Evolutionary conservation across 1,140 invertebrate species (phyloP).

Genomic region (Ooceraea biroi): DNA sequence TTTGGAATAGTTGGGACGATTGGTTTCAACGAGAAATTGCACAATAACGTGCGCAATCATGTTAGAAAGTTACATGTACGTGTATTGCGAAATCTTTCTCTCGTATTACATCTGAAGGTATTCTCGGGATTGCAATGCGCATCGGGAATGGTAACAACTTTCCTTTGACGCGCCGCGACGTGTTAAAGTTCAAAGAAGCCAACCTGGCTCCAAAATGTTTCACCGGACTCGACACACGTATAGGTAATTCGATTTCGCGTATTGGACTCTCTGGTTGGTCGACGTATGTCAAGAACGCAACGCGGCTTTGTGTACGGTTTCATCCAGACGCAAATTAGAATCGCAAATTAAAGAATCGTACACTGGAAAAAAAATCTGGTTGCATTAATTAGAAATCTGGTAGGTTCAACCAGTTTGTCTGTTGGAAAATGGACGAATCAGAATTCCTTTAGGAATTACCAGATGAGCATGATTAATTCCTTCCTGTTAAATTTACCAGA

Average conservation of each 20-base stretch:
- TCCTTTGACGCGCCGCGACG: not conserved
- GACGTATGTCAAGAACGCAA: conserved; percentile 40
- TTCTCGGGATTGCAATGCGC: not conserved
- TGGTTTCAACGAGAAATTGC: not conserved
- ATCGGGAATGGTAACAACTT: conserved; percentile 24
- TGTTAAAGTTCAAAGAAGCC: conserved; percentile 30
- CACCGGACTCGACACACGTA: conserved; percentile 20
- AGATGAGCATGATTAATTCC: no score
- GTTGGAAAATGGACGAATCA: no score
- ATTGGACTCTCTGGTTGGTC: conserved; percentile 5
- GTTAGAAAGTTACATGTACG: not conserved
- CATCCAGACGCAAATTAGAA: not conserved
- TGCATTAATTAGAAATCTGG: no score
- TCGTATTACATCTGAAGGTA: no score
- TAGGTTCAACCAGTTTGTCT: no score
- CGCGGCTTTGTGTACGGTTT: conserved; percentile 25
- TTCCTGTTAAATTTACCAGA: no score
- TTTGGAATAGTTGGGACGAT: no score
- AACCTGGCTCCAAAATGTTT: conserved; percentile 41
- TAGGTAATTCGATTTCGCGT: conserved; percentile 42
- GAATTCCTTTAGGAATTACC: no score
- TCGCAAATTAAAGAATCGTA: conserved; percentile 6
- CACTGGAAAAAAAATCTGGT: no score
- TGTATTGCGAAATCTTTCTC: not conserved
- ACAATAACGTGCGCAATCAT: not conserved